Evolutionary conservation across 2,797 vertebrate species (phyloP).

Genomic region (Otolemur crassicaudatus): DNA sequence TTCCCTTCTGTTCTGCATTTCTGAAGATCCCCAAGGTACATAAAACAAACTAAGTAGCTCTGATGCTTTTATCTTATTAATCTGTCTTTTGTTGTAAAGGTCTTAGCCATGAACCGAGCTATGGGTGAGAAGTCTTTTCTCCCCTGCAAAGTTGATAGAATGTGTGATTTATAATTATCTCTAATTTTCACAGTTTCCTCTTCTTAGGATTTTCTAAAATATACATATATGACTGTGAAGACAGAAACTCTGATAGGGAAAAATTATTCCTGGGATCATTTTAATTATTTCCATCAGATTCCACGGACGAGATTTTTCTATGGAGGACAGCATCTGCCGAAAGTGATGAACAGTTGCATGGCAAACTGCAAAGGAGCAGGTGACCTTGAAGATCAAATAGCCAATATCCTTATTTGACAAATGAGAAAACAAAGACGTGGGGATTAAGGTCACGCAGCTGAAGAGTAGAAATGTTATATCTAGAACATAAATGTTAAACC

Average conservation of each 20-base stretch:
- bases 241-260: neutral
- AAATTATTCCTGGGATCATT: neutral
- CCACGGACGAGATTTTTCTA: neutral
- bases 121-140: neutral
- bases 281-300: neutral
- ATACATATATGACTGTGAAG: neutral
- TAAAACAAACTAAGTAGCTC: neutral
- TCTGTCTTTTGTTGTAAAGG: neutral
- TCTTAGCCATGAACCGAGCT: neutral
- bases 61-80: neutral
- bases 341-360: neutral
- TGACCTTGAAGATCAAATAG: conserved; percentile 54
- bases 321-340: neutral
- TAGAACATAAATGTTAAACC: conserved; percentile 27
- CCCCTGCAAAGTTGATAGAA: neutral
- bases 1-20: neutral
- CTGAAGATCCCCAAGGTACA: neutral
- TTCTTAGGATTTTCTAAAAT: neutral
- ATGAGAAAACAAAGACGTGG: neutral
- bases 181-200: neutral
- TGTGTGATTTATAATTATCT: neutral
- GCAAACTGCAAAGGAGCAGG: neutral
- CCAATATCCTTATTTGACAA: conserved; percentile 38
- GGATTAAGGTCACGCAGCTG: neutral
- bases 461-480: neutral